Base-by-base conservation (phyloP, 1,140 invertebrate genomes). In the Micrasema longulum region DNA sequence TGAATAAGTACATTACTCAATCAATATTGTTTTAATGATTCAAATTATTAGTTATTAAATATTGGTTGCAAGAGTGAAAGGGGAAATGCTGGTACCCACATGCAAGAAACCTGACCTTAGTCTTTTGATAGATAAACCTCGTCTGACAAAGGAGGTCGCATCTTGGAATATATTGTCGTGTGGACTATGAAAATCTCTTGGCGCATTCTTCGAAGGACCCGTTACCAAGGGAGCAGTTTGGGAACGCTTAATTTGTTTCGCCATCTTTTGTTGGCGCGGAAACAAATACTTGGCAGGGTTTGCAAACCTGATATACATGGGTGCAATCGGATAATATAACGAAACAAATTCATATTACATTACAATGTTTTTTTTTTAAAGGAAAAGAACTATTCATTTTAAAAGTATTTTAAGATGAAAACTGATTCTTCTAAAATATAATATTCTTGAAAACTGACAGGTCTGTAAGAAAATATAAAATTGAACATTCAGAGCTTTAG, bases 251-350 rank as follows among this genome's bases (percentile, higher is more conserved):
- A 85, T 79, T 66, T 78, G 78, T 48, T 69, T 75, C 52, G 76
- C 63, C 74, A 78, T 77, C 81, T 81, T 83, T 77, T 72, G 72
- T 57, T 74, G 71, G 71, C 80, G 76, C 71, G 82, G 81, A 60
- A 79, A 79, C 55, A 85, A 79, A 80, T 84, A 85, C 78, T 83
- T 85, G 81, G 83, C 83, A 78, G 84, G 83, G 77, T 80, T 83
- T 78, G 80, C 82, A 84, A 85, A 85, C 82, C 84, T 85, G 83
- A 35, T n/a, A n/a, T n/a, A n/a, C n/a, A n/a, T n/a, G n/a, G n/a
- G n/a, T n/a, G n/a, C n/a, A n/a, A n/a, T n/a, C n/a, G n/a, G n/a
- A n/a, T n/a, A 7, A 41, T 6, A 41, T 12, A 41, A 23, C 23
- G 14, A n/a, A n/a, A n/a, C n/a, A n/a, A n/a, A n/a, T n/a, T n/a